Conservation (phyloP, 2,888 invertebrate species). For the Masnerella sp. region DNA sequence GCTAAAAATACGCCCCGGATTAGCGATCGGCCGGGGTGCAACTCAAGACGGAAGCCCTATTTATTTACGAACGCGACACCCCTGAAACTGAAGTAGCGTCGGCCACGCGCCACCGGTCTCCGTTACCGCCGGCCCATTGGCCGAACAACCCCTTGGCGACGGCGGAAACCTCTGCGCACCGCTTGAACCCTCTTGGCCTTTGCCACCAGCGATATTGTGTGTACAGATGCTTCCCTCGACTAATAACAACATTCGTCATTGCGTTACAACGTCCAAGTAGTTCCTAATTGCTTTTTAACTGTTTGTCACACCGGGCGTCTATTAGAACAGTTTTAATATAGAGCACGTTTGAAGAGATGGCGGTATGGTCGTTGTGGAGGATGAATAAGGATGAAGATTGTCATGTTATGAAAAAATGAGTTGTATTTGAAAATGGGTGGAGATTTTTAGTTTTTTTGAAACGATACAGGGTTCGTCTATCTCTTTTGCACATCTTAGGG, state of each 20-base stretch:
- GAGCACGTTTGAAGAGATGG: too few species aligned
- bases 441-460: too few species aligned
- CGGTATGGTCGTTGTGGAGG: too few species aligned
- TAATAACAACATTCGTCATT: slow-evolving; percentile 26
- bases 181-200: slow-evolving; percentile 61
- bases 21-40: slow-evolving; percentile 37
- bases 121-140: slow-evolving; percentile 25
- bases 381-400: too few species aligned
- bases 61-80: slow-evolving; percentile 76
- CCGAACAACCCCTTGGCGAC: slow-evolving; percentile 53
- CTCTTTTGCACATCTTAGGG: too few species aligned
- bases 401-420: too few species aligned
- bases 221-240: slow-evolving; percentile 21
- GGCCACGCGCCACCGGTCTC: slow-evolving; percentile 71
- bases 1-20: slow-evolving; percentile 42
- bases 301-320: too few species aligned
- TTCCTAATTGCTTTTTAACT: too few species aligned
- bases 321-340: too few species aligned
- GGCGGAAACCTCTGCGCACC: slow-evolving; percentile 60
- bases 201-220: slow-evolving; percentile 24
- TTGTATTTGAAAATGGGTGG: too few species aligned
- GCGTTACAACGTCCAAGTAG: too few species aligned
- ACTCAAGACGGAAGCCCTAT: slow-evolving; percentile 75
- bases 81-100: slow-evolving; percentile 72
- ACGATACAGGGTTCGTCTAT: too few species aligned